Evolutionary conservation across 2,797 vertebrate species (phyloP), one percentile per base, ranked within the genome.

Genomic region (Anguilla anguilla): DNA sequence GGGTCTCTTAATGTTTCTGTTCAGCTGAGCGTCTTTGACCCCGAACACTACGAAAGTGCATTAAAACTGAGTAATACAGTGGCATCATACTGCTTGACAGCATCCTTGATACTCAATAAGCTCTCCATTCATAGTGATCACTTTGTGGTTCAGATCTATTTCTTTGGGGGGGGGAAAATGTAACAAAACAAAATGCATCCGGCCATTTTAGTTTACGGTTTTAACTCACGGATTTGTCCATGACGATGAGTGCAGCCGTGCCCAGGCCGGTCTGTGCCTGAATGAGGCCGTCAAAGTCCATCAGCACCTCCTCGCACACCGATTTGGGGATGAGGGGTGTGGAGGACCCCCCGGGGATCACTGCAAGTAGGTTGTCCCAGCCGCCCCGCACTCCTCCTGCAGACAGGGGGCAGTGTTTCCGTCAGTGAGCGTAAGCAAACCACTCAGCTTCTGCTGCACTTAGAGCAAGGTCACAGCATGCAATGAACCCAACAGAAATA

Each of bases 331-430:
- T 97, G 88, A 98, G 94, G 0, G 98, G 97, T 0, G 97, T 98
- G 84, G 97, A 98, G 2, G 98, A 99, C 51, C 98, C 98, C 0
- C 98, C 98, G 0, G 98, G 98, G 93, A 99, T 99, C 83, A 98
- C 96, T 0, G 96, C 97, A 86, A 99, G 94, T 88, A 99, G 96
- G 93, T 99, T 99, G 92, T 99, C 97, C 98, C 98, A 98, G 87
- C 97, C 97, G 0, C 97, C 97, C 0, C 92, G 96, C 89, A 98
- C 97, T 3, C 98, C 98, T 55, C 97, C 97, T 98, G 91, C 51
- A 92, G 77, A 84, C 9, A 2, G 72, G 39, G 59, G 13, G 17
- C 31, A 79, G 85, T 53, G 35, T 35, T 13, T 13, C 2, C 17
- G 9, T 39, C 82, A 87, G 61, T 19, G 25, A 22, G 61, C 6